These are phyloP conservation scores for Amphimedon queenslandica DNA, from an alignment of 37 sponge, comb jelly and placozoan species.

Conservation along the genomic window DNA sequence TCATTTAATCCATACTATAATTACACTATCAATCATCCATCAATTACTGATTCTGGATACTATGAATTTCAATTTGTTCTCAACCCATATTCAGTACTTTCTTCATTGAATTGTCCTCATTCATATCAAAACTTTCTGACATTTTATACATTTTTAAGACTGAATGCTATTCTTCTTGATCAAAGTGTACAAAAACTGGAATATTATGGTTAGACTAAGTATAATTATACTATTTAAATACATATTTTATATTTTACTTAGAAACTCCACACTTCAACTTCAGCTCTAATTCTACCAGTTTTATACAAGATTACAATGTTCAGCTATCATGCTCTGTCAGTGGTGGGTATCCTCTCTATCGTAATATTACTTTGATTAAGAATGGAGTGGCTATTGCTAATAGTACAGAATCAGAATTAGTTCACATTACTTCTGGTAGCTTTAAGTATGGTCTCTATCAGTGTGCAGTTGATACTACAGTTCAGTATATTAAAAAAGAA, in stretches of 20 bases:
- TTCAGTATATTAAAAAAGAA: no score
- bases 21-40: no score
- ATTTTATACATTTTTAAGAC: not conserved
- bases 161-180: not conserved
- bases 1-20: not conserved
- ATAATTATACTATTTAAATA: no score
- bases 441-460: not conserved
- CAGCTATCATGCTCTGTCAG: not conserved
- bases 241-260: no score
- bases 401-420: not conserved
- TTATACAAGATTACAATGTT: not conserved
- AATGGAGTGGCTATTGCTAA: not conserved
- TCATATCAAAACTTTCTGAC: no score
- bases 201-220: slow-evolving; percentile 11
- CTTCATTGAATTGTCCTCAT: no score
- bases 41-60: no score
- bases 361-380: not conserved
- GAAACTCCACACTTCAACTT: not conserved
- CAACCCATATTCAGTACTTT: no score
- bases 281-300: not conserved
- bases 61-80: no score
- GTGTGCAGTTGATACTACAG: not conserved
- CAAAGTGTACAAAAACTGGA: not conserved
- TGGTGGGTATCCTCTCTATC: not conserved
- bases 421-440: not conserved